These are phyloP conservation scores for Mimachlamys varia DNA, from an alignment of 2,888 invertebrate species.

Conservation along the genomic window DNA sequence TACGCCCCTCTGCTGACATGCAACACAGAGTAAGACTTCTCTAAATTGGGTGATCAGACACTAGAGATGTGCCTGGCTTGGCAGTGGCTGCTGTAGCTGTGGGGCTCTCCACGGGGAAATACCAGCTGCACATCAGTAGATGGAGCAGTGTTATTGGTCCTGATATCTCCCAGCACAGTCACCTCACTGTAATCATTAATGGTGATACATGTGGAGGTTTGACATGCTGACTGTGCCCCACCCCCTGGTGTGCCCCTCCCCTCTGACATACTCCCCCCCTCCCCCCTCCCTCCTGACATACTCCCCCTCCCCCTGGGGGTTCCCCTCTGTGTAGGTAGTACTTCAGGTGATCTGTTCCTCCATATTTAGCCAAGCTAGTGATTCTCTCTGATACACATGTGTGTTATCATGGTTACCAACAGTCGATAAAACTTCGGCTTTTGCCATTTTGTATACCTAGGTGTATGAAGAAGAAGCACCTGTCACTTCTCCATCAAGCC, in stretches of 20 bases:
- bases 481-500: background rate
- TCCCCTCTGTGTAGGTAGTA: background rate
- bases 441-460: background rate
- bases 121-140: background rate
- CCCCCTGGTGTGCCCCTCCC: background rate
- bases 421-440: constrained; percentile 13
- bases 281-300: background rate
- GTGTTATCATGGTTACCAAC: constrained; percentile 23
- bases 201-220: background rate
- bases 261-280: background rate
- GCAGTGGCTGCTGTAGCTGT: constrained; percentile 25
- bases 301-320: background rate
- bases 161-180: background rate
- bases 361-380: constrained; percentile 23
- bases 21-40: constrained; percentile 19
- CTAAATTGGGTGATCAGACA: constrained; percentile 25
- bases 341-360: constrained; percentile 18
- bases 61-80: constrained; percentile 34
- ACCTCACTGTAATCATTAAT: background rate
- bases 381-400: constrained; percentile 29
- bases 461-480: background rate
- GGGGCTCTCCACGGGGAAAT: background rate
- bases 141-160: background rate
- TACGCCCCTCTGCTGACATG: constrained; percentile 19
- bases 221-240: background rate